phyloP scores from a whole-genome alignment of 2,888 invertebrate genomes.

The Enoplolaimus lenunculus region DNA sequence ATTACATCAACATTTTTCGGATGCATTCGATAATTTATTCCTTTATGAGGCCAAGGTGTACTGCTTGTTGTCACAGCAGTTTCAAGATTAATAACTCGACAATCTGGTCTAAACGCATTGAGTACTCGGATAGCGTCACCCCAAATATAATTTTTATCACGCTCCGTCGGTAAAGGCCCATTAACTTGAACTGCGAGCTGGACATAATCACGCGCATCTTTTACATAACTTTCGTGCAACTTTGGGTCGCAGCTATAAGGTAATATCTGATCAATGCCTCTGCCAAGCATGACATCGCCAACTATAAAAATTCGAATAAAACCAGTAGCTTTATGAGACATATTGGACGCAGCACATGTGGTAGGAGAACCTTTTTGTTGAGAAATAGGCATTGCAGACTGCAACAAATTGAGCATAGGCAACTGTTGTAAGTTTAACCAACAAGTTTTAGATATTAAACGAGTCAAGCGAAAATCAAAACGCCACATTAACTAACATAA shows the following conservation, averaged over 20 bases:
- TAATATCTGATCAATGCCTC: slow-evolving; percentile 28
- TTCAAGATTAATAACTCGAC: slow-evolving; percentile 21
- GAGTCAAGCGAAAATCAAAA: too few relatives aligned
- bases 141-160: slow-evolving; percentile 18
- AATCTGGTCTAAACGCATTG: slow-evolving; percentile 9
- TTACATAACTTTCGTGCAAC: slow-evolving; percentile 25
- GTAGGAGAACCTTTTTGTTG: too few relatives aligned
- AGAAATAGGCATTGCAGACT: too few relatives aligned
- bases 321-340: background rate
- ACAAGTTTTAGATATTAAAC: too few relatives aligned
- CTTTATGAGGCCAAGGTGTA: slow-evolving; percentile 26
- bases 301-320: slow-evolving; percentile 24
- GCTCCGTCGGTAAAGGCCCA: slow-evolving; percentile 25
- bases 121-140: slow-evolving; percentile 19
- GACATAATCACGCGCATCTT: slow-evolving; percentile 25
- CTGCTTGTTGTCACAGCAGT: slow-evolving; percentile 23
- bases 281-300: slow-evolving; percentile 29
- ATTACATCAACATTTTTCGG: slow-evolving; percentile 26
- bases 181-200: slow-evolving; percentile 24
- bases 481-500: too few relatives aligned
- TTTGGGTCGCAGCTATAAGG: slow-evolving; percentile 24
- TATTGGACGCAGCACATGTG: too few relatives aligned
- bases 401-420: too few relatives aligned
- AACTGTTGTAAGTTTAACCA: too few relatives aligned
- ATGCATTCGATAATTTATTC: slow-evolving; percentile 29